Evolutionary conservation across 2,797 vertebrate species (phyloP).

Genomic region (Phrynocephalus vlangalii): DNA sequence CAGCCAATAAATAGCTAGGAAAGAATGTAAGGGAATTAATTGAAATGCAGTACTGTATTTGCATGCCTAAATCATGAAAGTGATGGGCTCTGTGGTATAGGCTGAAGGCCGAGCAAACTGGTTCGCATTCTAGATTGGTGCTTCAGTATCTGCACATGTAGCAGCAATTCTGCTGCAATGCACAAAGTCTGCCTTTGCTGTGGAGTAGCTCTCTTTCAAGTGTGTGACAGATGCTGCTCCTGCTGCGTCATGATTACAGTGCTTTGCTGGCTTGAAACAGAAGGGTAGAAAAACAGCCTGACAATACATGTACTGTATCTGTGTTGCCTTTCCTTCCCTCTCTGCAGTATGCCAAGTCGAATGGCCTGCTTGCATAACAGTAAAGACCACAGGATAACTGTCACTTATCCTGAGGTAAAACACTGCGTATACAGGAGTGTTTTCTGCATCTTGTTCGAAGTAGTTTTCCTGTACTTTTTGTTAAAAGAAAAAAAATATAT

Average conservation of each 20-base stretch:
- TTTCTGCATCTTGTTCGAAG: background rate
- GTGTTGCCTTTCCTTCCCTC: slow-evolving; percentile 44
- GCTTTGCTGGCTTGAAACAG: background rate
- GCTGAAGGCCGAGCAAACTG: background rate
- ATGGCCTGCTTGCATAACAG: slow-evolving; percentile 44
- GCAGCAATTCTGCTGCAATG: fast-evolving
- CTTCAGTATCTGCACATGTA: fast-evolving
- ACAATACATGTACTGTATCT: slow-evolving; percentile 47
- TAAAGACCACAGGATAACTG: slow-evolving; percentile 41
- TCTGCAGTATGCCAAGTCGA: slow-evolving; percentile 20
- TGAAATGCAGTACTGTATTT: background rate
- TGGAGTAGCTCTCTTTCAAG: background rate
- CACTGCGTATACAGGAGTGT: slow-evolving; percentile 35
- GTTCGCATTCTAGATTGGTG: background rate
- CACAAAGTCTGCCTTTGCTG: background rate
- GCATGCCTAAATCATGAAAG: background rate
- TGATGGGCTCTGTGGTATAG: background rate
- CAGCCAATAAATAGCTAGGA: background rate
- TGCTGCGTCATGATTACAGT: background rate
- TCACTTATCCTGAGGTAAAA: slow-evolving; percentile 61
- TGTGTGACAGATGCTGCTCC: background rate
- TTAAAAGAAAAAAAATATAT: too few relatives aligned
- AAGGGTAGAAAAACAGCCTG: slow-evolving; percentile 19
- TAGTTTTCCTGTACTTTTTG: background rate
- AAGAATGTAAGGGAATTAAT: background rate